Evolutionary conservation across 2,113 vertebrate species (phyloP).

Genomic region (Cyprinodon tularosa): DNA sequence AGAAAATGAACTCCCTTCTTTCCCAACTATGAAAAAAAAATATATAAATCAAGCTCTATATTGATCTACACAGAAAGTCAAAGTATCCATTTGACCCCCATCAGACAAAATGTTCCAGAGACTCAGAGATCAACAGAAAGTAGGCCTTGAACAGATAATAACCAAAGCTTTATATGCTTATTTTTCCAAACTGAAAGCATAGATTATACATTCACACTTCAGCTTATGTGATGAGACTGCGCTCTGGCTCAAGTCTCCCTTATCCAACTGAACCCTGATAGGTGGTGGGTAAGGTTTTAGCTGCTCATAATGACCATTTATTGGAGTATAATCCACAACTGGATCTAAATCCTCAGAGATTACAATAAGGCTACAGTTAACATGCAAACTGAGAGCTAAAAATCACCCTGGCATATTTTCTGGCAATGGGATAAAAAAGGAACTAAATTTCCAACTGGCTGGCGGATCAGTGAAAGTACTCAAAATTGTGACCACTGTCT

Average conservation of each 20-base stretch:
- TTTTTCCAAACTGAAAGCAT: constrained; percentile 70
- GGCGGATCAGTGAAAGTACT: constrained; percentile 18
- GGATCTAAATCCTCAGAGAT: constrained; percentile 79
- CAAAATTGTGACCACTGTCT: not conserved
- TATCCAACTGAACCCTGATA: constrained; percentile 54
- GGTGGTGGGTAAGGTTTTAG: constrained; percentile 37
- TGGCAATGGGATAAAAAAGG: constrained; percentile 53
- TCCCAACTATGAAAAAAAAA: not conserved
- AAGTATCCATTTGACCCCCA: constrained; percentile 10
- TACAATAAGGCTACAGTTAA: constrained; percentile 74
- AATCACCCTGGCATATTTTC: constrained; percentile 60
- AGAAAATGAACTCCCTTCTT: too few species aligned
- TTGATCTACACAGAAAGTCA: not conserved
- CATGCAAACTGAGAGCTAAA: constrained; percentile 67
- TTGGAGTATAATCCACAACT: constrained; percentile 76
- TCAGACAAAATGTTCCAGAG: constrained; percentile 52
- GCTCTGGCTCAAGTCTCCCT: constrained; percentile 59
- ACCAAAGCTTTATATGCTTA: constrained; percentile 74
- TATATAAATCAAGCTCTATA: not conserved
- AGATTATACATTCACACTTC: constrained; percentile 76
- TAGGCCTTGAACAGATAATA: constrained; percentile 65
- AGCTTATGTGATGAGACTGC: constrained; percentile 67
- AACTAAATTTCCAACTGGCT: constrained; percentile 37
- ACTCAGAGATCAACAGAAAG: constrained; percentile 57
- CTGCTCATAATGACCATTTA: constrained; percentile 77